These are phyloP conservation scores for Colius striatus DNA, from an alignment of 2,113 vertebrate species.

Conservation along the genomic window DNA sequence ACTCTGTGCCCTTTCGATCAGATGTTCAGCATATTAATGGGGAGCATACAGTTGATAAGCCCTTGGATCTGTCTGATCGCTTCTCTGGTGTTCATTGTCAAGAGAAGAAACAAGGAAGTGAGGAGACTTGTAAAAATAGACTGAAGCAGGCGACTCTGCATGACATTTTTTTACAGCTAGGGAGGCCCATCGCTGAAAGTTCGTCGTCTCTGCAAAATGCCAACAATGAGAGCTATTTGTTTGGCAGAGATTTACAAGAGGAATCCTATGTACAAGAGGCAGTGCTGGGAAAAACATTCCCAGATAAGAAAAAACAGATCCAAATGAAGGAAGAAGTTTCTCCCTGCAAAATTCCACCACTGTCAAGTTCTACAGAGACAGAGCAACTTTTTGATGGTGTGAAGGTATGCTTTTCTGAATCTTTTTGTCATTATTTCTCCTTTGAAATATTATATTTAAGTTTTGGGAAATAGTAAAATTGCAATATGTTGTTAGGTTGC, in stretches of 20 bases:
- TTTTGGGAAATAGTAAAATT: constrained; percentile 55
- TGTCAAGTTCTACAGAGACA: constrained; percentile 53
- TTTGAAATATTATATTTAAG: not conserved
- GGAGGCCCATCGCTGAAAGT: constrained; percentile 65
- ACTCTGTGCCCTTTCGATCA: constrained; percentile 51
- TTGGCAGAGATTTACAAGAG: constrained; percentile 58
- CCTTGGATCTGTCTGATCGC: constrained; percentile 81
- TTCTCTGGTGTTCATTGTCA: constrained; percentile 66
- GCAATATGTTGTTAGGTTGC: constrained; percentile 70
- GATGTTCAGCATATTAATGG: constrained; percentile 43
- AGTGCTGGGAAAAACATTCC: constrained; percentile 37
- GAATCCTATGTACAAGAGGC: constrained; percentile 57
- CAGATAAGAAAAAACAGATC: constrained; percentile 57
- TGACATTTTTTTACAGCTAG: constrained; percentile 56
- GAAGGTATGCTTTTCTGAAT: constrained; percentile 67
- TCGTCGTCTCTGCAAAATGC: constrained; percentile 32
- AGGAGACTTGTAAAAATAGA: constrained; percentile 69
- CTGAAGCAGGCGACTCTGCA: constrained; percentile 73
- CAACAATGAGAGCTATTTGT: constrained; percentile 27
- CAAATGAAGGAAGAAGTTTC: constrained; percentile 72
- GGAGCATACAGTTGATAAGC: constrained; percentile 73
- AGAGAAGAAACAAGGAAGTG: constrained; percentile 69
- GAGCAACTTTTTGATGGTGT: constrained; percentile 66
- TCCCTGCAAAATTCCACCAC: constrained; percentile 63
- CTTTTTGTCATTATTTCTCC: not conserved